Evolutionary conservation across 1,140 invertebrate genomes (phyloP).

Genomic region (Gonatopus flavifemur): DNA sequence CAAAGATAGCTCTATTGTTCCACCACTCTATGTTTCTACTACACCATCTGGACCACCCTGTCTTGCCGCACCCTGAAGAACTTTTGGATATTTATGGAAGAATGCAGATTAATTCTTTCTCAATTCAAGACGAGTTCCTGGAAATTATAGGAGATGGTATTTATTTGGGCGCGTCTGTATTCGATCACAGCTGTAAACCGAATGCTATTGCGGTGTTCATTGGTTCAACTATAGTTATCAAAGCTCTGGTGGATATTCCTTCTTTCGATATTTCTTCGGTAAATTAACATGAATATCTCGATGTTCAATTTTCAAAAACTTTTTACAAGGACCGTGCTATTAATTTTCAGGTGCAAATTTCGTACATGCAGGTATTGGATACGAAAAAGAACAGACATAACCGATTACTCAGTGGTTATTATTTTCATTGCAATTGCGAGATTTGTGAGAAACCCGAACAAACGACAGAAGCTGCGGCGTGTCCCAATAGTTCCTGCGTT

Average conservation of each 20-base stretch:
- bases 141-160: conserved; percentile 80
- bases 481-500: conserved; percentile 66
- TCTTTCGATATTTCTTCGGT: conserved; percentile 71
- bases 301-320: no score
- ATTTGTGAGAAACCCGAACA: conserved; percentile 68
- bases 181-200: conserved; percentile 88
- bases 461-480: conserved; percentile 63
- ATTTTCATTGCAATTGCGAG: conserved; percentile 81
- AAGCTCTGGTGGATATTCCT: conserved; percentile 71
- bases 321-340: no score
- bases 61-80: conserved; percentile 74
- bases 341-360: conserved; percentile 80
- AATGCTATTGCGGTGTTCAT: conserved; percentile 84
- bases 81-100: conserved; percentile 79
- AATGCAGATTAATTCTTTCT: conserved; percentile 86
- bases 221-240: conserved; percentile 74
- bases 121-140: conserved; percentile 79
- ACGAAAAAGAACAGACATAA: conserved; percentile 66
- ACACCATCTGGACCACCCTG: conserved; percentile 67
- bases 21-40: conserved; percentile 67
- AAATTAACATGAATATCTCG: no score
- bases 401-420: conserved; percentile 76
- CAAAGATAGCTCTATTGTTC: conserved; percentile 74
- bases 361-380: conserved; percentile 81
- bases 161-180: conserved; percentile 81